phyloP scores from a whole-genome alignment of 2,888 invertebrate genomes.

The Drosophila niveifrons region DNA sequence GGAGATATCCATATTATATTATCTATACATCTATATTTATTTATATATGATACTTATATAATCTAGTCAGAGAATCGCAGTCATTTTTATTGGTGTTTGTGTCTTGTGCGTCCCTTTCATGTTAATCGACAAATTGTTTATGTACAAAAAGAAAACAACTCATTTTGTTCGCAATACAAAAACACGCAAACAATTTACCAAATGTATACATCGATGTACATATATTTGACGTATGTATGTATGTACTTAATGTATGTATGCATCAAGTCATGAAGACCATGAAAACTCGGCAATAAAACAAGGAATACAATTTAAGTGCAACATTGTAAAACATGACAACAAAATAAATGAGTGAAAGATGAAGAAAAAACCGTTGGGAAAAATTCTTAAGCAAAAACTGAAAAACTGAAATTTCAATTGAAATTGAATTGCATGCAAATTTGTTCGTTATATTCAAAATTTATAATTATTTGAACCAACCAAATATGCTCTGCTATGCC shows the following conservation, averaged over 20 bases:
- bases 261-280: slow-evolving; percentile 55
- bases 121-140: slow-evolving; percentile 50
- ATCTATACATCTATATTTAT: slow-evolving; percentile 12
- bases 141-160: slow-evolving; percentile 21
- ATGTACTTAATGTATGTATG: slow-evolving; percentile 21
- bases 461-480: slow-evolving; percentile 34
- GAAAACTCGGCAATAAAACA: slow-evolving; percentile 54
- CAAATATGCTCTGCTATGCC: slow-evolving; percentile 66
- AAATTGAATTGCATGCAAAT: slow-evolving; percentile 64
- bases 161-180: slow-evolving; percentile 28
- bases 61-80: slow-evolving; percentile 58
- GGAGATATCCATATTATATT: slow-evolving; percentile 33
- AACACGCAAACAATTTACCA: slow-evolving; percentile 80
- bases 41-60: slow-evolving; percentile 40
- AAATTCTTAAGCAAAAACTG: slow-evolving; percentile 26
- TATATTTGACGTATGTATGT: slow-evolving; percentile 7
- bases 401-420: slow-evolving; percentile 5
- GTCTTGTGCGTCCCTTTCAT: slow-evolving; percentile 62
- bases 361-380: slow-evolving; percentile 39
- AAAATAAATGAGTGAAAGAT: slow-evolving; percentile 52
- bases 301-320: slow-evolving; percentile 75
- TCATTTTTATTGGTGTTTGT: slow-evolving; percentile 67
- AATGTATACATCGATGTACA: slow-evolving; percentile 36
- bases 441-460: slow-evolving; percentile 57
- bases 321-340: slow-evolving; percentile 77